phyloP scores from a whole-genome alignment of 1,140 invertebrate species.

The Drosophila nebulosa region DNA sequence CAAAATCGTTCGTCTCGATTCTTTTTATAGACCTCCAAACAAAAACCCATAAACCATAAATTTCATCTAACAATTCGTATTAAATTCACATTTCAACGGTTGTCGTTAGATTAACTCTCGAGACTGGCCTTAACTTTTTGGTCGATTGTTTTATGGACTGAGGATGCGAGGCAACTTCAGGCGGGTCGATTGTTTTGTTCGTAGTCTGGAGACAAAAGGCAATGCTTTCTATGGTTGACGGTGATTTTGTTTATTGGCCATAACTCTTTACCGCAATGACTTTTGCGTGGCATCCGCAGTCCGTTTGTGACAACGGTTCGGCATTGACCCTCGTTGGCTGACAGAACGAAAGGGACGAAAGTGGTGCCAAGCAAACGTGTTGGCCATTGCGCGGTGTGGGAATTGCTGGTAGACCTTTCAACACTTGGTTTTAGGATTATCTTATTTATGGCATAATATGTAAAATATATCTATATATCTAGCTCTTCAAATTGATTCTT shows the following conservation, averaged over 20 bases:
- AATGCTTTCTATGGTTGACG: conserved; percentile 42
- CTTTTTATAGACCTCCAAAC: conserved; percentile 16
- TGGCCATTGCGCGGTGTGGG: conserved; percentile 33
- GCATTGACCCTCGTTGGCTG: background rate
- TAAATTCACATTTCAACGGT: conserved; percentile 70
- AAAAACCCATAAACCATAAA: conserved; percentile 54
- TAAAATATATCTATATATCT: background rate
- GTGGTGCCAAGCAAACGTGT: conserved; percentile 19
- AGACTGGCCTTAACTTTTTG: conserved; percentile 8
- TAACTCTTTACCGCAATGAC: conserved; percentile 73
- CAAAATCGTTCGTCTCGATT: background rate
- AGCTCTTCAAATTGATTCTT: background rate
- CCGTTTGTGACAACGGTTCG: conserved; percentile 27
- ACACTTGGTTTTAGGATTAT: background rate
- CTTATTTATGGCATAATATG: background rate
- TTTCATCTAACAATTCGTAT: conserved; percentile 65
- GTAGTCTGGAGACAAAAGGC: conserved; percentile 32
- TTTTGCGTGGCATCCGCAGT: conserved; percentile 21
- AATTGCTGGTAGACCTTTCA: background rate
- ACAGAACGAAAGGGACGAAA: conserved; percentile 2
- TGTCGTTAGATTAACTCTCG: conserved; percentile 49
- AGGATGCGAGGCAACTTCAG: background rate
- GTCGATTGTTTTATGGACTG: conserved; percentile 50
- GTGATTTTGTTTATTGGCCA: conserved; percentile 78
- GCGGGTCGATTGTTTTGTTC: conserved; percentile 43